phyloP scores from a whole-genome alignment of 2,888 invertebrate species.

The Icerya purchasi region DNA sequence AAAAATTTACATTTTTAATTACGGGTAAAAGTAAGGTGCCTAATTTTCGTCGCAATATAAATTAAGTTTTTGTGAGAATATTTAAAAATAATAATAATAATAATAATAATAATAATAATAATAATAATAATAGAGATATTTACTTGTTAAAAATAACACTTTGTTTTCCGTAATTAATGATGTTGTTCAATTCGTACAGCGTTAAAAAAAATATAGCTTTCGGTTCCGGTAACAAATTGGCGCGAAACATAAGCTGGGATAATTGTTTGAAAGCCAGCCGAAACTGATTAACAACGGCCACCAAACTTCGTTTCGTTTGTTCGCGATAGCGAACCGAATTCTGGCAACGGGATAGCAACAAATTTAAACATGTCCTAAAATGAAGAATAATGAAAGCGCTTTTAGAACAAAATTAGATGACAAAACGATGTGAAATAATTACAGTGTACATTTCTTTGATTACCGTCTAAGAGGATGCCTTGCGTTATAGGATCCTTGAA shows the following conservation, averaged over 20 bases:
- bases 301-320: slow-evolving; percentile 37
- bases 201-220: slow-evolving; percentile 32
- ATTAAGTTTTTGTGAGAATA: too few species aligned
- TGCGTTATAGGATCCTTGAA: too few species aligned
- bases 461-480: too few species aligned
- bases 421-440: too few species aligned
- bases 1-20: too few species aligned
- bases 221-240: slow-evolving; percentile 9
- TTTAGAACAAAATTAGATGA: too few species aligned
- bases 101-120: slow-evolving; percentile 1
- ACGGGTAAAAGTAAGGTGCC: too few species aligned
- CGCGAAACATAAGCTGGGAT: slow-evolving; percentile 8
- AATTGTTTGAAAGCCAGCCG: slow-evolving; percentile 13
- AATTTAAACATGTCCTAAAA: slow-evolving; percentile 28
- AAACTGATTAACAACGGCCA: slow-evolving; percentile 11
- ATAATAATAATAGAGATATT: slow-evolving; percentile 8
- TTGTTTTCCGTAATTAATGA: slow-evolving; percentile 26
- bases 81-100: background rate
- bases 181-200: slow-evolving; percentile 36
- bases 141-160: slow-evolving; percentile 22
- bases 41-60: too few species aligned
- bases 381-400: too few species aligned
- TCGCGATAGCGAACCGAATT: slow-evolving; percentile 41
- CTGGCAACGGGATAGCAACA: slow-evolving; percentile 37
- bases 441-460: too few species aligned